These are phyloP conservation scores for Trypoxylon attenuatum DNA, from an alignment of 2,888 invertebrate genomes.

Conservation along the genomic window DNA sequence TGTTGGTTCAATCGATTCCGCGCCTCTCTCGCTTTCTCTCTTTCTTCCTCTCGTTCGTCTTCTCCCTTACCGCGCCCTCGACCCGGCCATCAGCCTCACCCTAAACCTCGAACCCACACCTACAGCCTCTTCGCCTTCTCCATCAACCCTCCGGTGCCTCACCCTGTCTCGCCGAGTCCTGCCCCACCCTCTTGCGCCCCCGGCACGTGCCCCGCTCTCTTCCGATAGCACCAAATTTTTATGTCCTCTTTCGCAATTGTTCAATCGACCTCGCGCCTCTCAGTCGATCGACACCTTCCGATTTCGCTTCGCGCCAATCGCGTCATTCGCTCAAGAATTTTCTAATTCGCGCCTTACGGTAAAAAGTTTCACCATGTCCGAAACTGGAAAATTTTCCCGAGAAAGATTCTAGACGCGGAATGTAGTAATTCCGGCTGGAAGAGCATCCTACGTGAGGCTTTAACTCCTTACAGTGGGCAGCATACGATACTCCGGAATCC, in stretches of 20 bases:
- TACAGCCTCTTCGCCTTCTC: not conserved
- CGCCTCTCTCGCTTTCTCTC: constrained; percentile 47
- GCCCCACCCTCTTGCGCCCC: constrained; percentile 28
- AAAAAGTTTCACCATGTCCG: no score
- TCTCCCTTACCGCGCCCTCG: not conserved
- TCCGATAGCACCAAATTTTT: constrained; percentile 32
- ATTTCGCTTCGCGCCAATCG: constrained; percentile 35
- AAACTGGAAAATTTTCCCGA: no score
- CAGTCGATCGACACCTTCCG: no score
- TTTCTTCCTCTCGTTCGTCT: no score
- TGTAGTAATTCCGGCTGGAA: no score
- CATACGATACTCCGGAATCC: no score
- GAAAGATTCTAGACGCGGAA: no score
- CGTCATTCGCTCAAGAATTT: constrained; percentile 1
- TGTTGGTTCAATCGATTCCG: constrained; percentile 73
- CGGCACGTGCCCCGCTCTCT: constrained; percentile 12
- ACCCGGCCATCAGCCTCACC: constrained; percentile 16
- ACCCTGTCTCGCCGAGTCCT: constrained; percentile 18
- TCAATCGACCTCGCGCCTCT: constrained; percentile 40
- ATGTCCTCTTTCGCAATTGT: constrained; percentile 31
- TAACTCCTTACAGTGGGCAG: no score
- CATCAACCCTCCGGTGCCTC: constrained; percentile 11
- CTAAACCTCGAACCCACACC: no score
- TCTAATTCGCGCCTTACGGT: no score
- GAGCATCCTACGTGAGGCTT: no score